Conservation (phyloP, 2,113 vertebrate genomes). For the Tylochromis polylepis region DNA sequence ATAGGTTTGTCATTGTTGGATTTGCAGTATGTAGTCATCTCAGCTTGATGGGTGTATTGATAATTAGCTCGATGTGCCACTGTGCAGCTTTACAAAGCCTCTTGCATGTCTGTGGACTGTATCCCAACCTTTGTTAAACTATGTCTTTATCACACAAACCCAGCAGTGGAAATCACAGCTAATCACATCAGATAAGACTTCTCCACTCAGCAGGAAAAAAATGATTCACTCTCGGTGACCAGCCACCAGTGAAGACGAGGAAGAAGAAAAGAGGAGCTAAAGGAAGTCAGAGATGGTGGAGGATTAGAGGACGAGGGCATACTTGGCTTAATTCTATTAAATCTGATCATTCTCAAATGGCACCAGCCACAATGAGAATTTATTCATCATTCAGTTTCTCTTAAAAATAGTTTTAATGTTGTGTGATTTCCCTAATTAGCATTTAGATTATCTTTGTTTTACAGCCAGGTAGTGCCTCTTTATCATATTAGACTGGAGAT, state of each 20-base stretch:
- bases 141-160: slow-evolving; percentile 45
- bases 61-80: background rate
- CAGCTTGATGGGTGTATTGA: background rate
- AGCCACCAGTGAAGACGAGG: background rate
- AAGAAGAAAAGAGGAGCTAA: background rate
- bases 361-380: slow-evolving; percentile 67
- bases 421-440: slow-evolving; percentile 74
- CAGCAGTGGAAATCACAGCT: slow-evolving; percentile 40
- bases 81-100: background rate
- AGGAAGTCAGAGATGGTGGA: slow-evolving; percentile 3
- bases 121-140: slow-evolving; percentile 38
- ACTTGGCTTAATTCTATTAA: slow-evolving; percentile 68
- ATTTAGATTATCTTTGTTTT: slow-evolving; percentile 78
- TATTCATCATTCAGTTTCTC: slow-evolving; percentile 69
- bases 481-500: slow-evolving; percentile 75
- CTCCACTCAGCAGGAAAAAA: background rate
- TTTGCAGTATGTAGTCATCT: background rate
- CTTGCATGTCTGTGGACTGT: background rate
- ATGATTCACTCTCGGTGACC: background rate
- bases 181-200: slow-evolving; percentile 60
- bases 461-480: slow-evolving; percentile 69
- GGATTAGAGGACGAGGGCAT: background rate
- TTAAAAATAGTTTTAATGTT: slow-evolving; percentile 71
- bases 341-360: slow-evolving; percentile 66
- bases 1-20: rapidly evolving